A percentile compares a stretch with the other conserved stretches of the same genome.
Evolutionary conservation across 2,888 invertebrate genomes (phyloP).

Genomic region (Pomacea canaliculata): DNA sequence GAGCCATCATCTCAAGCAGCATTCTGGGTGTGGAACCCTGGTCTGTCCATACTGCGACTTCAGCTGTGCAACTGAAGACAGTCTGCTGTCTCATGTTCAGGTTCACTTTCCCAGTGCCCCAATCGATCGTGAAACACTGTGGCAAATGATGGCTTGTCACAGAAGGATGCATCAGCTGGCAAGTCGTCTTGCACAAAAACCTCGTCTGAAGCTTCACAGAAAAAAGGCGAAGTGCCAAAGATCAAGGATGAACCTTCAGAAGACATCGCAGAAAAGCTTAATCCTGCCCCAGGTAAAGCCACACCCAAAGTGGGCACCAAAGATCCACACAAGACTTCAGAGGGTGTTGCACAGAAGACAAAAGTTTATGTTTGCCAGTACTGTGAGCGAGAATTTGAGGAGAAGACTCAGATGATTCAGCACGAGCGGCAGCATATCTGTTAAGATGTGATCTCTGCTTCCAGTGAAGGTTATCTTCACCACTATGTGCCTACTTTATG

Average conservation of each 20-base stretch:
- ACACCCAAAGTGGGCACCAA: slow-evolving; percentile 2
- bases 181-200: slow-evolving; percentile 10
- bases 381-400: slow-evolving; percentile 61
- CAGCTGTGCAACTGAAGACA: slow-evolving; percentile 45
- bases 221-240: slow-evolving; percentile 19
- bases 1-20: slow-evolving; percentile 48
- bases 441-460: slow-evolving; percentile 24
- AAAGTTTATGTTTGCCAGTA: slow-evolving; percentile 62
- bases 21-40: slow-evolving; percentile 43
- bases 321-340: neutral
- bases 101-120: slow-evolving; percentile 57
- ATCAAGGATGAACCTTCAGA: slow-evolving; percentile 37
- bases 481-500: neutral
- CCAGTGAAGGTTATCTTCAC: neutral
- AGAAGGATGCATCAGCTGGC: slow-evolving; percentile 13
- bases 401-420: slow-evolving; percentile 52
- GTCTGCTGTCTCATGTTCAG: slow-evolving; percentile 50
- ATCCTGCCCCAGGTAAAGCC: slow-evolving; percentile 1
- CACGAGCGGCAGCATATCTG: slow-evolving; percentile 61
- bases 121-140: slow-evolving; percentile 43
- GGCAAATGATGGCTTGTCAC: slow-evolving; percentile 25
- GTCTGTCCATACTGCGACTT: slow-evolving; percentile 60
- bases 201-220: slow-evolving; percentile 24
- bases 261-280: slow-evolving; percentile 27
- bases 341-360: slow-evolving; percentile 21